Evolutionary conservation across 2,113 vertebrate genomes (phyloP).

Genomic region (Macquaria ambigua): DNA sequence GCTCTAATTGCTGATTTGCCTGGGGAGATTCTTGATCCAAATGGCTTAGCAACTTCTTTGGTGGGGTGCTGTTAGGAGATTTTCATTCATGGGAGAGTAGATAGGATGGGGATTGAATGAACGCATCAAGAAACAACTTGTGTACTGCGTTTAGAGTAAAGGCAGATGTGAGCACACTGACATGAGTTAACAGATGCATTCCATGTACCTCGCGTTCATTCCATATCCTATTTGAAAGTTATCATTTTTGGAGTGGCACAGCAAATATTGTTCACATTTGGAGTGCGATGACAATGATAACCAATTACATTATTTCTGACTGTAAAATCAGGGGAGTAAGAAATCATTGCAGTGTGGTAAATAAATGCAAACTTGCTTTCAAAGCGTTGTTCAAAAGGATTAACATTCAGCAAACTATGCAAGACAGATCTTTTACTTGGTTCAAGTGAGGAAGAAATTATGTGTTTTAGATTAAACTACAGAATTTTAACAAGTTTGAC

Average conservation of each 20-base stretch:
- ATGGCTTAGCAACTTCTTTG: conserved; percentile 72
- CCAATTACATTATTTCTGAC: conserved; percentile 4
- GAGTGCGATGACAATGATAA: not conserved
- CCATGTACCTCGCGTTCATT: not conserved
- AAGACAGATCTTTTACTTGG: conserved; percentile 3
- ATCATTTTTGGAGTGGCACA: conserved; percentile 6
- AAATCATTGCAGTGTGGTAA: conserved; percentile 15
- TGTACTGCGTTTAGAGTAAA: conserved; percentile 43
- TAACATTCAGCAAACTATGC: not conserved
- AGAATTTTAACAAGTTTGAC: not conserved
- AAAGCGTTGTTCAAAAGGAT: conserved; percentile 2
- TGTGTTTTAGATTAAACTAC: conserved; percentile 2
- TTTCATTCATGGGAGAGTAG: conserved; percentile 67
- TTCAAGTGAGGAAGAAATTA: conserved; percentile 27
- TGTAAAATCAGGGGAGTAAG: conserved; percentile 19
- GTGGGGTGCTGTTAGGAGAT: conserved; percentile 46
- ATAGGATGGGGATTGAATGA: conserved; percentile 46
- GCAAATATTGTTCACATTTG: conserved; percentile 23
- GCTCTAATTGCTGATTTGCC: conserved; percentile 78
- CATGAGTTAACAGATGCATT: conserved; percentile 32
- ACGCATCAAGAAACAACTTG: conserved; percentile 44
- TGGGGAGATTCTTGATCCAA: conserved; percentile 76
- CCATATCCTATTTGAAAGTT: conserved; percentile 23
- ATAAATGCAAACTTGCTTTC: conserved; percentile 30
- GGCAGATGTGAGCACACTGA: conserved; percentile 28